A percentile compares a stretch with the other conserved stretches of the same genome.
These are phyloP conservation scores for Diarsia mendica DNA, from an alignment of 2,888 invertebrate genomes.

Conservation along the genomic window DNA sequence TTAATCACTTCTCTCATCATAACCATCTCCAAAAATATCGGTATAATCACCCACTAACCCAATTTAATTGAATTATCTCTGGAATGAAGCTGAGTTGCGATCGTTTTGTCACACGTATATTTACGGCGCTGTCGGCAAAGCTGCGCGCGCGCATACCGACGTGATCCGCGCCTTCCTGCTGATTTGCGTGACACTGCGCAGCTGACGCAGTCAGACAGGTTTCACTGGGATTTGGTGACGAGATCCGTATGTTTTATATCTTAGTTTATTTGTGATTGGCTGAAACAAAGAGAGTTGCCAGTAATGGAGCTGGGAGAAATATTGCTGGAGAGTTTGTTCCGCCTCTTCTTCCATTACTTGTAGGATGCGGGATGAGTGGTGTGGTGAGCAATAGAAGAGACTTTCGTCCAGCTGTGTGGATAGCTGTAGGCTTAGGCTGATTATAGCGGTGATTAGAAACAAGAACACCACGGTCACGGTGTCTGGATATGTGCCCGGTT, in stretches of 20 bases:
- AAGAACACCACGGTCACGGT: no score
- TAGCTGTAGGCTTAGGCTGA: not conserved
- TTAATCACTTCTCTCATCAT: not conserved
- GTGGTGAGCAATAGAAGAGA: not conserved
- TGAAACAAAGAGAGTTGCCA: not conserved
- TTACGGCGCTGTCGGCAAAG: constrained; percentile 57
- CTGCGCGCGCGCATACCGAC: constrained; percentile 65
- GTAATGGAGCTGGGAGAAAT: not conserved
- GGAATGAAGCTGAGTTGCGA: constrained; percentile 60
- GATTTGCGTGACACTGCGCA: constrained; percentile 69
- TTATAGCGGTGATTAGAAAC: not conserved
- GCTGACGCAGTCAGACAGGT: constrained; percentile 36
- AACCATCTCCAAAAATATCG: constrained; percentile 10
- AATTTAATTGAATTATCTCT: constrained; percentile 54
- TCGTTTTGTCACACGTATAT: constrained; percentile 69
- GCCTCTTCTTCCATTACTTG: not conserved
- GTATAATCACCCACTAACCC: constrained; percentile 40
- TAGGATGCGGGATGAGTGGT: not conserved
- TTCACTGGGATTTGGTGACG: constrained; percentile 16
- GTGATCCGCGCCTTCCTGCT: constrained; percentile 79
- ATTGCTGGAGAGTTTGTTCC: not conserved
- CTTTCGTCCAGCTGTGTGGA: not conserved
- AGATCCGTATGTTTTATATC: constrained; percentile 11
- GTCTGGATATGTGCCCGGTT: no score
- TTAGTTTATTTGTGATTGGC: not conserved